Conservation (phyloP, 2,797 vertebrate genomes). For the Neoniphon sammara region DNA sequence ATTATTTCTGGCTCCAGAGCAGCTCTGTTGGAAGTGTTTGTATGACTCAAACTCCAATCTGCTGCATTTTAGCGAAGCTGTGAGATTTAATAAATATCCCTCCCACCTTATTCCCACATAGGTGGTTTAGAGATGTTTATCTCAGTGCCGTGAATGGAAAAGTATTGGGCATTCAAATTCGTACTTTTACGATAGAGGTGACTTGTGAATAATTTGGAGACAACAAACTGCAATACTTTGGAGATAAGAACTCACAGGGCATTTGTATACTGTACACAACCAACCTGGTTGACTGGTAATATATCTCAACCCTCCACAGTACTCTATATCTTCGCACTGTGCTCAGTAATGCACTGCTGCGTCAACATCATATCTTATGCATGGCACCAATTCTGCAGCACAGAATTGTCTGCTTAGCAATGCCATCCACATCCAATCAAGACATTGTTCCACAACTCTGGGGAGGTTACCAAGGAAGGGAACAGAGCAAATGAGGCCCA, state of each 20-base stretch:
- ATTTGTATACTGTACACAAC: slow-evolving; percentile 13
- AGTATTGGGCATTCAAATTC: slow-evolving; percentile 26
- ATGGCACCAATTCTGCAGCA: slow-evolving; percentile 57
- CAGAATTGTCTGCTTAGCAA: slow-evolving; percentile 52
- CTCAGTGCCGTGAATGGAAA: slow-evolving; percentile 22
- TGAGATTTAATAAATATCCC: slow-evolving; percentile 22
- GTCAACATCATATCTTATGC: slow-evolving; percentile 51
- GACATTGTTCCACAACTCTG: slow-evolving; percentile 69
- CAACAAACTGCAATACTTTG: background rate
- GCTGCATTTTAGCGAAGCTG: slow-evolving; percentile 34
- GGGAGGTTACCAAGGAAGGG: slow-evolving; percentile 56
- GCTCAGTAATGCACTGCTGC: slow-evolving; percentile 39
- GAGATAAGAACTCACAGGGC: slow-evolving; percentile 3
- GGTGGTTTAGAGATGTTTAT: slow-evolving; percentile 20
- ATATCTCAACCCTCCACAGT: slow-evolving; percentile 13
- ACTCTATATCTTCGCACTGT: slow-evolving; percentile 28
- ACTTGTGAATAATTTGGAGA: slow-evolving; percentile 5
- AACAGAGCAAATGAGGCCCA: slow-evolving; percentile 41
- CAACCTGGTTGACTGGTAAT: slow-evolving; percentile 33
- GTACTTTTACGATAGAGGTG: slow-evolving; percentile 6
- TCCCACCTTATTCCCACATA: slow-evolving; percentile 15
- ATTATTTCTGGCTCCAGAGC: slow-evolving; percentile 42
- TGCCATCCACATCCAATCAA: slow-evolving; percentile 74
- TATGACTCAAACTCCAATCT: slow-evolving; percentile 4
- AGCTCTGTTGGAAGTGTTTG: slow-evolving; percentile 31